Evolutionary conservation across 2,113 vertebrate genomes (phyloP), one percentile per base, ranked within the genome.

Genomic region (Amazona vittata): DNA sequence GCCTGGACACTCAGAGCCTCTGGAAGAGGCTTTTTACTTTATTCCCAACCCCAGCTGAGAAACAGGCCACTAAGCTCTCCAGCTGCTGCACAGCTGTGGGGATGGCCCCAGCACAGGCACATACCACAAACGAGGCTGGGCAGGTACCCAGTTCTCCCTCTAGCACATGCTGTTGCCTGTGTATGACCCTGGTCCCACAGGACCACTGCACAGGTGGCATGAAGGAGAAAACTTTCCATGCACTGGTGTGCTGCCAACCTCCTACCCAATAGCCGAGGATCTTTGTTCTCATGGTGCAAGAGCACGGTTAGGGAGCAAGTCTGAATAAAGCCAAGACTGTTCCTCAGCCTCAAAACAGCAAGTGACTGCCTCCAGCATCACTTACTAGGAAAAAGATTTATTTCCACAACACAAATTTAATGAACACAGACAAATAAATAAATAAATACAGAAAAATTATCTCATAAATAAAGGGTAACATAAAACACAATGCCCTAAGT

Each of bases 331-430:
- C 26, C 17, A 46, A 59, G 37, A 63, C 63, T 57, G 21, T 50
- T 92, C 28, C 50, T 90, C 39, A 75, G 41, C 39, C 35, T 79
- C 43, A 59, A 74, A 89, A 29, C 70, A 94, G 53, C 41, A 82
- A 64, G 25, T 14, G 35, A 83, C 46, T 67, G 41, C 39, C 39
- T 70, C 71, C 47, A 90, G 43, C 75, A 78, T 80, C 71, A 84
- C 83, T 84, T 89, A 94, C 19, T 96, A 94, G 68, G 96, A 94
- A 93, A 96, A 68, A 5, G 46, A 24, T 97, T 97, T 97, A 97
- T 97, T 97, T 94, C 68, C 96, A 97, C 97, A 83, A 65, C 86
- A 95, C 95, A 60, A 76, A 35, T 69, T 63, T 15, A 91, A 63
- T 17, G 10, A 35, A 86, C 50, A 95, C 80, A 62, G 20, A 70